Conservation (phyloP, 2,888 invertebrate species). For the Cantharis rustica region DNA sequence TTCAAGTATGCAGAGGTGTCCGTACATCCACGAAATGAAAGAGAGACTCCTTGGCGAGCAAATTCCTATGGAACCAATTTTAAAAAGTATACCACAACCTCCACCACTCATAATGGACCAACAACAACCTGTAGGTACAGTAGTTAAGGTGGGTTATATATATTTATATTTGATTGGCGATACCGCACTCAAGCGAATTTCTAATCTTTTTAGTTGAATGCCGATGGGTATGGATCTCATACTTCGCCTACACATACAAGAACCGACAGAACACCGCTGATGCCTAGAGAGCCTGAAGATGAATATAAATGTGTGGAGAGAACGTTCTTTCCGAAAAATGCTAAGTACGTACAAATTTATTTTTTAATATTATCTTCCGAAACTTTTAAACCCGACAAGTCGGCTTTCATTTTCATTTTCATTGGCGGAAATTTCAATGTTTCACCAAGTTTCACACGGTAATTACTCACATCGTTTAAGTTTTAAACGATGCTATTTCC, state of each 20-base stretch:
- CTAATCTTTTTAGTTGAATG: conserved; percentile 70
- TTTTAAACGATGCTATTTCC: conserved; percentile 14
- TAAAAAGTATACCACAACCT: conserved; percentile 56
- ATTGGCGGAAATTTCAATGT: neutral
- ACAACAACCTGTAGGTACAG: conserved; percentile 77
- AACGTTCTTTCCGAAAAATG: conserved; percentile 78
- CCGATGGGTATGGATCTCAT: conserved; percentile 85
- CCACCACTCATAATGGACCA: conserved; percentile 58
- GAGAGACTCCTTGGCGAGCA: conserved; percentile 82
- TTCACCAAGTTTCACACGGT: neutral
- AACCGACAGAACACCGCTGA: conserved; percentile 69
- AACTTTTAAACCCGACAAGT: no score
- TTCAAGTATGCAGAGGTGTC: conserved; percentile 82
- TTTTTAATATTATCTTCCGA: no score
- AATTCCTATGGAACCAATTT: conserved; percentile 66
- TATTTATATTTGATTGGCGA: no score
- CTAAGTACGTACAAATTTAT: conserved; percentile 78
- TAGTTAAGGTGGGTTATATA: conserved; percentile 78
- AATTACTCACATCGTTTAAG: conserved; percentile 14
- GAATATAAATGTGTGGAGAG: conserved; percentile 68
- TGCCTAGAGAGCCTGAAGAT: conserved; percentile 72
- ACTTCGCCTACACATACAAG: conserved; percentile 75
- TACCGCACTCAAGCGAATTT: neutral
- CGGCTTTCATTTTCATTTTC: neutral
- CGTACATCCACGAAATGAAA: conserved; percentile 93